Evolutionary conservation across 1,140 invertebrate genomes (phyloP), one percentile per base, ranked within the genome.

Genomic region (Asbolus verrucosus): DNA sequence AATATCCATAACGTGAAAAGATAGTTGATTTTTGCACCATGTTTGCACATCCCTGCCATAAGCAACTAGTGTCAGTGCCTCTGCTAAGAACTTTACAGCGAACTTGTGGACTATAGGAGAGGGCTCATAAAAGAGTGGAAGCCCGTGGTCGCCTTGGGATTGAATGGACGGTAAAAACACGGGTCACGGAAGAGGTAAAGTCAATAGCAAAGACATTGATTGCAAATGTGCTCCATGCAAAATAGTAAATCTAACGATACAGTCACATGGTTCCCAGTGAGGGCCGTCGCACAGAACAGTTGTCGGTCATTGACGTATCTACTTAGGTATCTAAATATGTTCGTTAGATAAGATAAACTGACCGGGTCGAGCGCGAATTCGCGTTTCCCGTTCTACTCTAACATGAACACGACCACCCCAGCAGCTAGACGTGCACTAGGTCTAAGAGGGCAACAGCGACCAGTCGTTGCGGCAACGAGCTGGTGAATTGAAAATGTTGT

Each of bases 211-310:
- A 76, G 73, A 75, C 66, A 76, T 69, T 72, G 70, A 54, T 63
- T 62, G 61, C 71, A 74, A 65, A 43, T 75, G 50, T 75, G 79
- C 79, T 77, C 79, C 79, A 80, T 80, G 79, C 79, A 80, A 80
- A 80, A 80, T 80, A 80, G 79, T 77, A 77, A 76, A 78, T 76
- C 77, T 78, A 78, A 75, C 73, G 77, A 79, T 77, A 78, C 76
- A 78, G 75, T 78, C 77, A 78, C 79, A 80, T 80, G 79, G 79
- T 80, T 80, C 79, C 79, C 78, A 75, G 70, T 75, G 75, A 76
- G 67, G 59, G 63, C 59, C 61, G 50, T 59, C 27, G 50, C 19
- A 27, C 14, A 2, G 9, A 59, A 59, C 5, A 13, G 19, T 46
- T 18, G 19, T n/a, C 19, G 13, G n/a, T 46, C n/a, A n/a, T 46